These are phyloP conservation scores for Buceros bicornis DNA, from an alignment of 2,797 vertebrate genomes.

Conservation along the genomic window DNA sequence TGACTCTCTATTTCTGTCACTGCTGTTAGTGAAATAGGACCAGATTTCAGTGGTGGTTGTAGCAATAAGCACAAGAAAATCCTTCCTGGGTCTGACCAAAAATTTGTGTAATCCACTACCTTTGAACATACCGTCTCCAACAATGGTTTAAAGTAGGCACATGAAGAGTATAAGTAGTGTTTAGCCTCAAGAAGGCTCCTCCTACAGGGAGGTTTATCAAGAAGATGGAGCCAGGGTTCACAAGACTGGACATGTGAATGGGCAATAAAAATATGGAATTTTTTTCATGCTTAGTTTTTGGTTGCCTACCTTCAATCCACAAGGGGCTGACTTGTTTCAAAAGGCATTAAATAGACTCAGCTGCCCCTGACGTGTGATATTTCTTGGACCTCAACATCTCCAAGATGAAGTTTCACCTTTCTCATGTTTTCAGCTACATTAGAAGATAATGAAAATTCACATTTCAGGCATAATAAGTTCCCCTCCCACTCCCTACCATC, in stretches of 20 bases:
- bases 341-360: neutral
- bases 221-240: neutral
- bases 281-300: neutral
- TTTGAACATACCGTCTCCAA: neutral
- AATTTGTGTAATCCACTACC: neutral
- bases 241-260: neutral
- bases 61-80: neutral
- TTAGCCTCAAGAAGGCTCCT: neutral
- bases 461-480: slow-evolving; percentile 3
- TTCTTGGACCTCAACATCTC: neutral
- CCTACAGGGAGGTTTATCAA: neutral
- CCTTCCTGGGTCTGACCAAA: neutral
- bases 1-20: neutral
- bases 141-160: neutral
- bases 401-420: slow-evolving; percentile 7
- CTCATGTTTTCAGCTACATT: slow-evolving; percentile 1
- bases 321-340: neutral
- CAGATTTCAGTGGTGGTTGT: neutral
- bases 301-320: neutral
- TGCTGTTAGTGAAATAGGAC: neutral
- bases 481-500: neutral
- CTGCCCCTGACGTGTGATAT: neutral
- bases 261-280: neutral
- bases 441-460: slow-evolving; percentile 11
- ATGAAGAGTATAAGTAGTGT: neutral